Base-by-base conservation (phyloP, 2,797 vertebrate species). In the Gobio occitaniae region DNA sequence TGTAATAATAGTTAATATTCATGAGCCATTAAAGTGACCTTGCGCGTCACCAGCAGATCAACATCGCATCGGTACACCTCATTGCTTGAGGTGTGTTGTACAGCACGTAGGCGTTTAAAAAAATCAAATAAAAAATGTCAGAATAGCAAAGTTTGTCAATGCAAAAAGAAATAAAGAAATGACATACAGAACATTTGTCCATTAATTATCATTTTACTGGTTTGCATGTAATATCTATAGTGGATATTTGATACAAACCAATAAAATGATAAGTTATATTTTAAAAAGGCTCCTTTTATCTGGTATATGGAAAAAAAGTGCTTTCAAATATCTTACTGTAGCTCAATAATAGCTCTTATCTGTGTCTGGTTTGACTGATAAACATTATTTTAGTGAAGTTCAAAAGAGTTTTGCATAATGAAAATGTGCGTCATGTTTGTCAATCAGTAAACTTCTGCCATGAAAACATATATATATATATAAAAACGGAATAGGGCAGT, bases 11-110 rank as follows among this genome's bases (percentile, higher is more conserved):
- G 36, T 21, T 6, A 25, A 54, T 77, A 38, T 71, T 70, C 3
- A 50, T 13, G 0, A 86, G 0, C 4, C 78, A 90, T 89, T 84
- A 72, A 84, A 79, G 56, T 6, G 21, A 63, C 47, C 75, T 32
- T 10, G 15, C 16, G 17, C 63, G 50, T 74, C 59, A 66, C n/a
- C 9, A 8, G 12, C 6, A 69, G 32, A 47, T 72, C 69, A 10
- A 21, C 21, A 54, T 83, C 15, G 1, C 25, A 10, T 48, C 29
- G 38, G n/a, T 38, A 19, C 19, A n/a, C 12, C 15, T 17, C 44
- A 8, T 65, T 38, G 29, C 19, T 17, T 5, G 48, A 59, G n/a
- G 82, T 69, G 50, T 68, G 61, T 56, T 47, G 44, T 54, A 48
- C n/a, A 48, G 83, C 83, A 84, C 75, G 83, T 78, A 78, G 52